These are phyloP conservation scores for Mormyrus lacerda DNA, from an alignment of 2,113 vertebrate species.

Conservation along the genomic window DNA sequence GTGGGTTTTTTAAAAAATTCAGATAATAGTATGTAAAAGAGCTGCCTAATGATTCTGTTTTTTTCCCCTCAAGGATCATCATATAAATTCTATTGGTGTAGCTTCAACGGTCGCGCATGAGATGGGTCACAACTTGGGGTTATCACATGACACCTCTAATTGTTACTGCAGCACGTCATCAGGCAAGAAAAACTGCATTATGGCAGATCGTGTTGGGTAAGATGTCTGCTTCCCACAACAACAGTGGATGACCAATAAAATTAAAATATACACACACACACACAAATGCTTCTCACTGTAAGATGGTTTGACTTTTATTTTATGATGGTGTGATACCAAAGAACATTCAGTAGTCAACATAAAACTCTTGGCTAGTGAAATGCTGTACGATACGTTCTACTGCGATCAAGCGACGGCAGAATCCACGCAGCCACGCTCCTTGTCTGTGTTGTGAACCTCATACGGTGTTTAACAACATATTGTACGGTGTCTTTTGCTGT, in stretches of 20 bases:
- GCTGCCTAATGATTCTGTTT: not conserved
- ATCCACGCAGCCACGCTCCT: not conserved
- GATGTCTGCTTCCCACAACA: not conserved
- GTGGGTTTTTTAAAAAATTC: not conserved
- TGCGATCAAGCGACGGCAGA: not conserved
- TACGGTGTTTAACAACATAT: not conserved
- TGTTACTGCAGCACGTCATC: constrained; percentile 57
- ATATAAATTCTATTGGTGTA: constrained; percentile 54
- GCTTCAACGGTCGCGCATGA: constrained; percentile 85
- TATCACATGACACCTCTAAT: constrained; percentile 66
- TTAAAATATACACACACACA: too few species aligned
- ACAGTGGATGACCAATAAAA: not conserved
- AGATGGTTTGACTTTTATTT: not conserved
- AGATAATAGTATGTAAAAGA: not conserved
- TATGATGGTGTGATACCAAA: not conserved
- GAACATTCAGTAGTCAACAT: not conserved
- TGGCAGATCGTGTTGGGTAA: constrained; percentile 71
- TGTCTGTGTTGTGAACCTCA: not conserved
- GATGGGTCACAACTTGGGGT: constrained; percentile 88
- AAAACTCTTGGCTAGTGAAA: not conserved
- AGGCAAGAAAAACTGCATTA: constrained; percentile 63
- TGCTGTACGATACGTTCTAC: not conserved
- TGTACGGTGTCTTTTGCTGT: not conserved
- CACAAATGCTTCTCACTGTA: not conserved
- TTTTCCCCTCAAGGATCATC: constrained; percentile 67